Base-by-base conservation (phyloP, 2,888 invertebrate genomes). In the Drosophila monieri region DNA sequence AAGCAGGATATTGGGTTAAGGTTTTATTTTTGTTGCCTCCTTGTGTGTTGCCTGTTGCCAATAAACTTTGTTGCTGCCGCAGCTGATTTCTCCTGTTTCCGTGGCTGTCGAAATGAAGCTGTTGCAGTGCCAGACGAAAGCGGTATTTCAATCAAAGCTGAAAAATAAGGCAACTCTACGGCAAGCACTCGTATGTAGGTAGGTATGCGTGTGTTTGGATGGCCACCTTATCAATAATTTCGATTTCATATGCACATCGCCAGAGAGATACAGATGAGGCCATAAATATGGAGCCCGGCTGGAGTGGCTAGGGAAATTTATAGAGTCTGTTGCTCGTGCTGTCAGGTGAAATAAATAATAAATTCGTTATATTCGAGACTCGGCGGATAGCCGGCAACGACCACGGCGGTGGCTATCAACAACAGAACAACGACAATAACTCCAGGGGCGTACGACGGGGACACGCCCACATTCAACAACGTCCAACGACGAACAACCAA, bases 301-400 rank as follows among this genome's bases (percentile, higher is more conserved):
- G 61, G 71, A 76, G 60, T 66, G 79, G 85, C 87, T 88, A 85
- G 88, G 71, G 77, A 89, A 89, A 89, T 89, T 90, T 89, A 90
- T 89, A 83, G 90, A 88, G 86, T 90, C 88, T 90, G 89, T 86
- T 90, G 90, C 85, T 78, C 79, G 84, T 80, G 86, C 89, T 91
- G 90, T 91, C 90, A 90, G 91, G 90, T 91, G 91, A 90, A 91
- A 91, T 90, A 90, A 91, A 90, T 90, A 90, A 90, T 90, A 90
- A 90, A 91, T 90, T 90, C 89, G 91, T 90, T 89, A 90, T 89
- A 86, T 86, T 54, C 54, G 67, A 46, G 67, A 46, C 54, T 30
- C 43, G 48, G 48, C 53, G 35, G 35, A 35, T 35, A n/a, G 35
- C 35, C 35, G n/a, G 35, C 48, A 43, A 12, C 70, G 73, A 37